Percentiles rank a stretch among this genome's conserved stretches.
phyloP scores from a whole-genome alignment of 2,797 vertebrate genomes.

The Synaphobranchus kaupii region DNA sequence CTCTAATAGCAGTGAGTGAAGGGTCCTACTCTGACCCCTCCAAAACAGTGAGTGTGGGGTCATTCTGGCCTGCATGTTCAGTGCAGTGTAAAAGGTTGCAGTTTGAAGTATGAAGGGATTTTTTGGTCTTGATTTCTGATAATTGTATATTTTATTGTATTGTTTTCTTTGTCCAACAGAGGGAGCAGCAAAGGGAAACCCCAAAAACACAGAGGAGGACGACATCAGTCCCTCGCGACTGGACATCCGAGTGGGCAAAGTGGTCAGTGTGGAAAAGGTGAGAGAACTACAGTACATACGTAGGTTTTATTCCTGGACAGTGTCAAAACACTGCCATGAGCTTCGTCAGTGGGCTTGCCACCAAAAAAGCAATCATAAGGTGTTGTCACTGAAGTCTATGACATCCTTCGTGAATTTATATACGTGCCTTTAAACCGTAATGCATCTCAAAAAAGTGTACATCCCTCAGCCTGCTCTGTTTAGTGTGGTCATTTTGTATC shows the following conservation, averaged over 20 bases:
- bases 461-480: not conserved
- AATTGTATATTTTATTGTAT: not conserved
- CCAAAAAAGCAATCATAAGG: no score
- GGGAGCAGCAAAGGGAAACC: conserved; percentile 71
- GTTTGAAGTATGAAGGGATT: not conserved
- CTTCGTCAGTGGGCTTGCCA: no score
- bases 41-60: no score
- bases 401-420: not conserved
- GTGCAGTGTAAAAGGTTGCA: not conserved
- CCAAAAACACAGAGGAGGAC: conserved; percentile 77
- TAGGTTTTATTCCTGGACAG: not conserved
- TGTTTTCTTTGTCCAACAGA: conserved; percentile 67
- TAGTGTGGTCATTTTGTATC: conserved; percentile 7
- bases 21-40: no score
- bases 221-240: conserved; percentile 84
- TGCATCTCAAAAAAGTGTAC: not conserved
- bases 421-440: not conserved
- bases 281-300: not conserved
- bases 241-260: conserved; percentile 90
- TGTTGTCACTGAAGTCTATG: no score
- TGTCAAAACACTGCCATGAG: not conserved
- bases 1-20: no score
- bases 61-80: not conserved
- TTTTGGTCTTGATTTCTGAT: not conserved
- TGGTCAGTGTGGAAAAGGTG: conserved; percentile 91